Evolutionary conservation across 2,888 invertebrate genomes (phyloP).

Genomic region (Hirtodrosophila alboralis): DNA sequence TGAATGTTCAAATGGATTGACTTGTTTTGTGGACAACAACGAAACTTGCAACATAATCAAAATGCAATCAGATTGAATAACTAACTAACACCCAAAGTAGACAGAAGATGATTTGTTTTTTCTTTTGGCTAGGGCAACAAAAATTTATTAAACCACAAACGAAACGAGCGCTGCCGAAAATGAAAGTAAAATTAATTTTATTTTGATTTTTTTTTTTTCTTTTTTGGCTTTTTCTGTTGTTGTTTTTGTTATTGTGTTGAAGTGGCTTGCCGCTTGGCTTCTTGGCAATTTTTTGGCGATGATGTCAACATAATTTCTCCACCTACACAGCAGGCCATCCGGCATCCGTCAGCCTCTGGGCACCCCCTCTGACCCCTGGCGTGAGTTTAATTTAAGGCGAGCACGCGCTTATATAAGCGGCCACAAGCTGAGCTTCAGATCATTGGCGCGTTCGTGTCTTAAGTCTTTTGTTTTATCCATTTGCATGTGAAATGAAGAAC

Average conservation of each 20-base stretch:
- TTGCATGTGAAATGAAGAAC: conserved; percentile 30
- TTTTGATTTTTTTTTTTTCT: conserved; percentile 51
- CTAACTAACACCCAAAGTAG: conserved; percentile 42
- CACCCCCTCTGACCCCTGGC: conserved; percentile 47
- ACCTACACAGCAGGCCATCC: conserved; percentile 70
- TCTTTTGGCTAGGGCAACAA: conserved; percentile 28
- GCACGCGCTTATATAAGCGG: conserved; percentile 68
- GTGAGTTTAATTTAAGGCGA: conserved; percentile 64
- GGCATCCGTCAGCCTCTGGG: not conserved
- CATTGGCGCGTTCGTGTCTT: conserved; percentile 61
- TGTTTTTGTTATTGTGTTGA: conserved; percentile 31
- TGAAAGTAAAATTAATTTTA: conserved; percentile 77
- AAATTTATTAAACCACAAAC: conserved; percentile 42
- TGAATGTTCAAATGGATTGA: conserved; percentile 9
- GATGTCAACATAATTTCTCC: conserved; percentile 81
- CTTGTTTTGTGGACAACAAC: conserved; percentile 1
- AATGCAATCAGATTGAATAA: conserved; percentile 56
- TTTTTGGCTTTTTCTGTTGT: conserved; percentile 5
- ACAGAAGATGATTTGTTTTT: conserved; percentile 30
- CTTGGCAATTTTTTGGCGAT: conserved; percentile 73
- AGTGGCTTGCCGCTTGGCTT: conserved; percentile 58
- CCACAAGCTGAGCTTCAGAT: conserved; percentile 50
- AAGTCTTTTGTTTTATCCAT: conserved; percentile 66
- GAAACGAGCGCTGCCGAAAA: conserved; percentile 60
- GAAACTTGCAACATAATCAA: conserved; percentile 40